Percentiles rank a stretch among this genome's conserved stretches.
These are phyloP conservation scores for Drosophila nr. perissopoda DNA, from an alignment of 2,888 invertebrate genomes.

Conservation along the genomic window DNA sequence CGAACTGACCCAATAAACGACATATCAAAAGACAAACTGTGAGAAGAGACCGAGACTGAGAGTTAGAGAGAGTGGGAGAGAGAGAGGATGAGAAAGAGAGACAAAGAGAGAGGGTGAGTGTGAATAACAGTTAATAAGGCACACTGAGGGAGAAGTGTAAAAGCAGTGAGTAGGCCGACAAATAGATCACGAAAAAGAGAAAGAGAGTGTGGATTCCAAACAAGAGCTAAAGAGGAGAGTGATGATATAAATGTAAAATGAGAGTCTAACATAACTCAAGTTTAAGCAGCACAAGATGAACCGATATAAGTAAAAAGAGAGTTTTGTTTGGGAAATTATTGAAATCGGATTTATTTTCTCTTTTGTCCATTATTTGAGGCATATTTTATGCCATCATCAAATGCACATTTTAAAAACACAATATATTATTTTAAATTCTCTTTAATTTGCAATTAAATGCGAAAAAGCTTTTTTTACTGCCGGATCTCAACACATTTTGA, in stretches of 20 bases:
- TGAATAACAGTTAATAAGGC: background rate
- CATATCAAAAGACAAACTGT: background rate
- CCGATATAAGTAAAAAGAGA: background rate
- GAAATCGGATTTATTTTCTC: background rate
- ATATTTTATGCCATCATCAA: background rate
- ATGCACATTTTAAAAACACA: background rate
- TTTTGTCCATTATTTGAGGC: background rate
- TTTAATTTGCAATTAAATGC: background rate
- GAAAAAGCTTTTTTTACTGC: background rate
- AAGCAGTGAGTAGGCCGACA: background rate
- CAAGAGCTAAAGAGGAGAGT: no score
- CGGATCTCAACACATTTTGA: background rate
- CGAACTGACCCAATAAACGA: slow-evolving; percentile 18
- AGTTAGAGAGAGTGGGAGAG: background rate
- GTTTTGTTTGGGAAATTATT: background rate
- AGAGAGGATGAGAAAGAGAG: background rate
- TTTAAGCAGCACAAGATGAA: background rate
- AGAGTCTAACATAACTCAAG: background rate
- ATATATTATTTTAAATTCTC: background rate
- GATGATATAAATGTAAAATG: background rate
- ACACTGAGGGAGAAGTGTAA: background rate
- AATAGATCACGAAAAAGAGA: background rate
- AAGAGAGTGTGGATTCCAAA: background rate
- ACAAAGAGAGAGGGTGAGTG: background rate
- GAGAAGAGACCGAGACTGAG: background rate